Evolutionary conservation across 2,888 invertebrate species (phyloP).

Genomic region (Acrocera orbiculus): DNA sequence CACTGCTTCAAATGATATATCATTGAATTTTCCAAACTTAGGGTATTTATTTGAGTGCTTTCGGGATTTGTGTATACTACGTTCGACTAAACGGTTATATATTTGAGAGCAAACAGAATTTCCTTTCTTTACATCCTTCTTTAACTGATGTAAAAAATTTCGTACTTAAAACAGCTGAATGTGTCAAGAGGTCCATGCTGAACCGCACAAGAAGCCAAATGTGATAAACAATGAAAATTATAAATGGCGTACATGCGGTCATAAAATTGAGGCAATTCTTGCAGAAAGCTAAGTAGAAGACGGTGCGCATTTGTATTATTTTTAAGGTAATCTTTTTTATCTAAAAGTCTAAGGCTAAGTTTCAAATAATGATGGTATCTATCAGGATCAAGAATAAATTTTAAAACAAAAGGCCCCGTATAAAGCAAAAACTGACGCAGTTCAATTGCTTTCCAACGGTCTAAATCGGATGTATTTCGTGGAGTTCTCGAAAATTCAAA

Average conservation of each 20-base stretch:
- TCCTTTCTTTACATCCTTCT: too few species aligned
- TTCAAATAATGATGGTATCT: slow-evolving; percentile 12
- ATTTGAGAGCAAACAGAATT: too few species aligned
- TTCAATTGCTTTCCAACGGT: slow-evolving; percentile 9
- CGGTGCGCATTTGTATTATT: too few species aligned
- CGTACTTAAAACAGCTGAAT: too few species aligned
- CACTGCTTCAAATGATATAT: too few species aligned
- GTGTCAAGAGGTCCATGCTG: too few species aligned
- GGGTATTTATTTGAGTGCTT: too few species aligned
- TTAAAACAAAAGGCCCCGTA: slow-evolving; percentile 1
- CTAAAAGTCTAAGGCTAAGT: slow-evolving; percentile 7
- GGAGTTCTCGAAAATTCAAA: slow-evolving; percentile 1
- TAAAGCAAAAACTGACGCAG: slow-evolving; percentile 6
- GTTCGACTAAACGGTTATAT: too few species aligned
- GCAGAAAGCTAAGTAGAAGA: not conserved
- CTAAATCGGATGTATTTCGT: not conserved
- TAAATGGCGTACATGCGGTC: not conserved
- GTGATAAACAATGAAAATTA: not conserved
- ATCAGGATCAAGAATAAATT: not conserved
- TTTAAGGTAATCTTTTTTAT: not conserved
- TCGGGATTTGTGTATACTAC: too few species aligned
- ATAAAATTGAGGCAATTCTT: not conserved
- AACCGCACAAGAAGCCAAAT: not conserved
- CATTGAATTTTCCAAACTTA: too few species aligned
- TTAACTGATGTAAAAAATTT: too few species aligned